These are phyloP conservation scores for Tetragonula clypearis DNA, from an alignment of 1,140 invertebrate genomes.

Conservation along the genomic window DNA sequence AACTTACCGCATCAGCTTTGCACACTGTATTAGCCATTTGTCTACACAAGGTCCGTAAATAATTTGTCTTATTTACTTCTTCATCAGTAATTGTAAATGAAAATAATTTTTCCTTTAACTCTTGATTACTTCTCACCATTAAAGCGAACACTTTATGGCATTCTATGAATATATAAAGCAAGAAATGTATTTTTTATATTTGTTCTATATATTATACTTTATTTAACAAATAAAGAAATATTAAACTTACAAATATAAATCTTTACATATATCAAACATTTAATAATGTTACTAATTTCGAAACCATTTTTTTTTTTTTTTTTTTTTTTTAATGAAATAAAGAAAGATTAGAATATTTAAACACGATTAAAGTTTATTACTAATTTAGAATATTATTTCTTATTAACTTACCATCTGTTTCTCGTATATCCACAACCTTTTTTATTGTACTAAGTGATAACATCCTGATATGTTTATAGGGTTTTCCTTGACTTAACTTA, in stretches of 20 bases:
- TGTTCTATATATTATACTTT: not conserved
- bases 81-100: constrained; percentile 93
- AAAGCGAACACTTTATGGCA: constrained; percentile 95
- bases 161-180: constrained; percentile 82
- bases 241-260: constrained; percentile 13
- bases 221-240: not conserved
- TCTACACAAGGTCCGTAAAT: constrained; percentile 91
- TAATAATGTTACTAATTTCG: not conserved
- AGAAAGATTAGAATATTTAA: not conserved
- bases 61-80: constrained; percentile 89
- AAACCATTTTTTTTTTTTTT: not conserved
- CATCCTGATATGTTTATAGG: constrained; percentile 95
- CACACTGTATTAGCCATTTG: constrained; percentile 94
- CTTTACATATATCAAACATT: not conserved
- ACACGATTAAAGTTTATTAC: not conserved
- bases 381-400: not conserved
- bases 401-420: constrained; percentile 87
- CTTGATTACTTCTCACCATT: constrained; percentile 90
- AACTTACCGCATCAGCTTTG: constrained; percentile 90
- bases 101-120: constrained; percentile 93
- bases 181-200: not conserved
- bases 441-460: constrained; percentile 94
- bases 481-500: constrained; percentile 87
- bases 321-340: not conserved
- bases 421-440: constrained; percentile 93